phyloP scores from a whole-genome alignment of 37 sponge, comb jelly and placozoan genomes.

The Crambe crambe region DNA sequence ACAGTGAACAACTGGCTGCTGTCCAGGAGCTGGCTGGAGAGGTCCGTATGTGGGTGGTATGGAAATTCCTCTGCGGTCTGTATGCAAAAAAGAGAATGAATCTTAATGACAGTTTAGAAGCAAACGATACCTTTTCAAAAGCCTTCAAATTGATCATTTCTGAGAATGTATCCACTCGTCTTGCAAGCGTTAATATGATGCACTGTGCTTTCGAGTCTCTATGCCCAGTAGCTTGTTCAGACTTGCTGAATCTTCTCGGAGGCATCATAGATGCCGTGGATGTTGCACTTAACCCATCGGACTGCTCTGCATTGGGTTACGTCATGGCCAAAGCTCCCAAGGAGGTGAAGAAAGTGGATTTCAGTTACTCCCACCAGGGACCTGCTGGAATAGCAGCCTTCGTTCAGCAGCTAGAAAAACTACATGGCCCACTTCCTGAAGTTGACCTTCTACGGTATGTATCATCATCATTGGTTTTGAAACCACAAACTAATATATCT shows the following conservation, averaged over 20 bases:
- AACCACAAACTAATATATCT: not conserved
- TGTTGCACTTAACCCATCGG: slow-evolving; percentile 15
- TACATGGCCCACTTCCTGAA: not conserved
- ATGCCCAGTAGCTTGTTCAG: not conserved
- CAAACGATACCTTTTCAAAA: not conserved
- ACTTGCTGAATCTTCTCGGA: slow-evolving; percentile 3
- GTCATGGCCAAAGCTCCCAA: not conserved
- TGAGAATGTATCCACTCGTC: slow-evolving; percentile 10
- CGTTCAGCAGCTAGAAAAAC: slow-evolving; percentile 1
- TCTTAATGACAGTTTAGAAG: not conserved
- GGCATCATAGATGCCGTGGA: slow-evolving; percentile 14
- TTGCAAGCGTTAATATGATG: slow-evolving; percentile 4
- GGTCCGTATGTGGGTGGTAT: slow-evolving; percentile 37
- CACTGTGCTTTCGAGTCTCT: slow-evolving; percentile 57
- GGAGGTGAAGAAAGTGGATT: slow-evolving; percentile 3
- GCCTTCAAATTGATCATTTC: not conserved
- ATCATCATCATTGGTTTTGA: not conserved
- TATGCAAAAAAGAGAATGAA: not conserved
- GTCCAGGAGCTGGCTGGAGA: slow-evolving; percentile 10
- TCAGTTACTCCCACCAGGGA: slow-evolving; percentile 43
- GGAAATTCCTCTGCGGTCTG: slow-evolving; percentile 56
- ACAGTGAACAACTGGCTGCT: slow-evolving; percentile 1
- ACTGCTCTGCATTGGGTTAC: slow-evolving; percentile 42
- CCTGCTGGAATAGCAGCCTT: slow-evolving; percentile 28
- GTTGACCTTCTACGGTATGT: slow-evolving; percentile 9